These are phyloP conservation scores for Mormyrus iriodes DNA, from an alignment of 2,113 vertebrate genomes.

Conservation along the genomic window DNA sequence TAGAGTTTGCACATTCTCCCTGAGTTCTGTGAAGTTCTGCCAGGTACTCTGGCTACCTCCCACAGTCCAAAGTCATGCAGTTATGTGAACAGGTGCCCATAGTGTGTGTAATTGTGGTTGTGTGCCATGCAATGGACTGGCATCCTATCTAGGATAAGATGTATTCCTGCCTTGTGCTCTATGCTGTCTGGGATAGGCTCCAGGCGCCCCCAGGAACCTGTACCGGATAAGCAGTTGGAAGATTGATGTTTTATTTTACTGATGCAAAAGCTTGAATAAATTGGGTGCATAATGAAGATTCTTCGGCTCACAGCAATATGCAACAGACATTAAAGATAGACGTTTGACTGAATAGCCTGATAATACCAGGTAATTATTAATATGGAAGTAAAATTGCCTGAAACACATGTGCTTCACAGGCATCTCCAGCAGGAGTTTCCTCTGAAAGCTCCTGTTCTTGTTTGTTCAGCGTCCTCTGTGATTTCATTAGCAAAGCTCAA, in stretches of 20 bases:
- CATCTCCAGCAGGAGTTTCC: neutral
- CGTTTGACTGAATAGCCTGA: neutral
- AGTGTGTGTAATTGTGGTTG: neutral
- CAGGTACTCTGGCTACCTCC: neutral
- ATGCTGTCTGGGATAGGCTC: neutral
- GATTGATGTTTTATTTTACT: constrained; percentile 6
- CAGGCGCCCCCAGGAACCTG: neutral
- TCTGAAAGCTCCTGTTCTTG: neutral
- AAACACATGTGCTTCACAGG: neutral
- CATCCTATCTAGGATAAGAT: neutral
- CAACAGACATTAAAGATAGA: neutral
- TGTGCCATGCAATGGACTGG: neutral
- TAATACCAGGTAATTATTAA: neutral
- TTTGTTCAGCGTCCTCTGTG: neutral
- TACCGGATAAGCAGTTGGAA: neutral
- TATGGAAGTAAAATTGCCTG: neutral
- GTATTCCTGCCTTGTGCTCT: neutral
- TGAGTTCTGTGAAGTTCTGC: neutral
- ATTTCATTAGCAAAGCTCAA: neutral
- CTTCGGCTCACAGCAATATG: neutral
- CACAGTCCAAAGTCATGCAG: neutral
- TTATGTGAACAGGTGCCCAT: neutral
- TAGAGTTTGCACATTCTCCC: neutral
- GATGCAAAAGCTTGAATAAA: neutral
- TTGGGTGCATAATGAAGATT: neutral